Base-by-base conservation (phyloP, 2,113 vertebrate species). In the Oncorhynchus nerka region DNA sequence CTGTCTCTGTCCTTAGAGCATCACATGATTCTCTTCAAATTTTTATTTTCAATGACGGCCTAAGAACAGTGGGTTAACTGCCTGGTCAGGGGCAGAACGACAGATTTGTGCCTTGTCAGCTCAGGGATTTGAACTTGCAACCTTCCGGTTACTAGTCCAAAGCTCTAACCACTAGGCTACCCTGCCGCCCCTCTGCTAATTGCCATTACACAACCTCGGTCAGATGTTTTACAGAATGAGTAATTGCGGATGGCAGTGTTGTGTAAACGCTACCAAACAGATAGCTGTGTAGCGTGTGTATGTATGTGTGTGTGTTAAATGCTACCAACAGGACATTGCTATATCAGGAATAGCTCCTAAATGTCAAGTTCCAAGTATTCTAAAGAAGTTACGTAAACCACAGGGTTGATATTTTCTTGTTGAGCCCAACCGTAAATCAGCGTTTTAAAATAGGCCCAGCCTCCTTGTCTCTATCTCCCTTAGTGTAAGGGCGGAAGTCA, bases 401-500 rank as follows among this genome's bases (percentile, higher is more conserved):
- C 91, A 90, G 83, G 86, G 86, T 89, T 88, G 91, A 90, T 87
- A 89, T 90, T 91, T 91, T 81, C 88, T 88, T 88, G 87, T 89
- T 84, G 81, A 89, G 83, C 76, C 9, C 51, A 73, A 51, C 87
- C 87, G 48, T 90, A 91, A 92, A 92, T 91, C 91, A 89, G 89
- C 49, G 59, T 51, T 89, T 81, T 85, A 85, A 89, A 91, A 89
- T 34, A 34, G 8, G 8, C 39, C 39, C 39, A 39, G 39, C 8
- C 39, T 39, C 39, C 39, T 39, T 39, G 39, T 39, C 39, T 39
- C 39, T 39, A 8, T 39, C 8, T 39, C 39, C 39, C 39, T 9
- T 9, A 39, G 39, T 39, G 8, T 39, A 39, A 39, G 39, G 39
- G 39, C 39, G 8, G 39, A 9, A 39, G 39, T 39, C 39, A 39